Base-by-base conservation (phyloP, 2,113 vertebrate species). In the Caretta caretta region DNA sequence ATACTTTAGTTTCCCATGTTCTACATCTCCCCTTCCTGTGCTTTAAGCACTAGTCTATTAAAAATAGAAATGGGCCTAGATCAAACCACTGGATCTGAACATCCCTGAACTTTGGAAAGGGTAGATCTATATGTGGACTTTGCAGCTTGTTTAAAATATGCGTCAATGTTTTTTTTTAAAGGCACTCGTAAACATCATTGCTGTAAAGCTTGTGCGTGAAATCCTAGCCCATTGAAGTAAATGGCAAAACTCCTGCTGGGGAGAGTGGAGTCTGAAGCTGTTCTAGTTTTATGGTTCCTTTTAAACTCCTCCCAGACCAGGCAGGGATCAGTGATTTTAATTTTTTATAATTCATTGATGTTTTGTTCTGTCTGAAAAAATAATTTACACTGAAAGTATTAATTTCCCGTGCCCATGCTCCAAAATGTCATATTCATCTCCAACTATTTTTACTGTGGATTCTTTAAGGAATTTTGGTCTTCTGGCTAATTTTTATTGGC, bases 401-500 rank as follows among this genome's bases (percentile, higher is more conserved):
- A 3, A 88, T 94, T 96, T 95, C 89, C 83, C 62, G 27, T 57
- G 11, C 13, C 51, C 84, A 78, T 72, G 56, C 84, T 86, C 48
- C 78, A 80, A 80, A 59, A 76, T 29, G n/a, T 89, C 87, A 48
- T 94, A 89, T 49, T 62, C 38, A 59, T 86, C 72, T 95, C 90
- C 22, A 89, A 83, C 53, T 84, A 78, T 83, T 95, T 97, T 95
- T 78, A 48, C 42, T 78, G 95, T 92, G 62, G 72, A 78, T 80
- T 95, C 50, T 6, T 83, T 84, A 91, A 96, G 78, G 89, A 96
- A 95, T 93, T 87, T 86, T 96, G 84, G 57, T 94, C 88, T n/a
- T 94, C 80, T 78, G 72, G 87, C 94, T 90, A 20, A 88, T 95
- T 97, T 97, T 95, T 93, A 93, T 87, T 97, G 49, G 93, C 92